Conservation (phyloP, 2,113 vertebrate species). For the Clarias gariepinus region DNA sequence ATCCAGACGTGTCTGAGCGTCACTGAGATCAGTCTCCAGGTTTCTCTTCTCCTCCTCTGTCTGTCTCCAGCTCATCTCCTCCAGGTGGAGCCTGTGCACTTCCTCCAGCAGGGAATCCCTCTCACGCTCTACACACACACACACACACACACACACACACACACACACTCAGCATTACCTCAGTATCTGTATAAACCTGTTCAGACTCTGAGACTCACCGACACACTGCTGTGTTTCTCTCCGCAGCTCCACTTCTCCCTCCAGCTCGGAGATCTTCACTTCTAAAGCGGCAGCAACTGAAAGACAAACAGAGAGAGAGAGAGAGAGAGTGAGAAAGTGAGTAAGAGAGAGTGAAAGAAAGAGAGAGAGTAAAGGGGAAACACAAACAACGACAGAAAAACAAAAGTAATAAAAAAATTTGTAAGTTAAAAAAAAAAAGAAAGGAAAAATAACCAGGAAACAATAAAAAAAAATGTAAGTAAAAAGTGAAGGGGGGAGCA, state of each 20-base stretch:
- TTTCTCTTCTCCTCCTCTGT: conserved; percentile 74
- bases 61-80: conserved; percentile 60
- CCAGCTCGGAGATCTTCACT: conserved; percentile 66
- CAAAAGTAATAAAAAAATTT: neutral
- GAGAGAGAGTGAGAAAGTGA: too few species aligned
- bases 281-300: conserved; percentile 69
- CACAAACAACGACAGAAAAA: neutral
- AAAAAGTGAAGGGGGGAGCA: neutral
- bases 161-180: neutral
- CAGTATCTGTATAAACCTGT: too few species aligned
- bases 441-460: neutral
- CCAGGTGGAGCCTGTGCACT: conserved; percentile 57
- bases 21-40: conserved; percentile 71
- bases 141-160: conserved; percentile 14
- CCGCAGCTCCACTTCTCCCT: conserved; percentile 69
- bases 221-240: conserved; percentile 68
- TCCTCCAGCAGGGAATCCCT: conserved; percentile 70
- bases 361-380: neutral
- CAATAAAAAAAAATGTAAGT: too few species aligned
- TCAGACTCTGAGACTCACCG: conserved; percentile 37
- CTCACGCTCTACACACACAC: conserved; percentile 61
- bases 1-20: conserved; percentile 71
- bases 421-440: neutral
- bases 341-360: neutral
- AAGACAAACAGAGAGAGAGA: neutral